Conservation (phyloP, 2,888 invertebrate genomes). For the Coelopa pilipes region DNA sequence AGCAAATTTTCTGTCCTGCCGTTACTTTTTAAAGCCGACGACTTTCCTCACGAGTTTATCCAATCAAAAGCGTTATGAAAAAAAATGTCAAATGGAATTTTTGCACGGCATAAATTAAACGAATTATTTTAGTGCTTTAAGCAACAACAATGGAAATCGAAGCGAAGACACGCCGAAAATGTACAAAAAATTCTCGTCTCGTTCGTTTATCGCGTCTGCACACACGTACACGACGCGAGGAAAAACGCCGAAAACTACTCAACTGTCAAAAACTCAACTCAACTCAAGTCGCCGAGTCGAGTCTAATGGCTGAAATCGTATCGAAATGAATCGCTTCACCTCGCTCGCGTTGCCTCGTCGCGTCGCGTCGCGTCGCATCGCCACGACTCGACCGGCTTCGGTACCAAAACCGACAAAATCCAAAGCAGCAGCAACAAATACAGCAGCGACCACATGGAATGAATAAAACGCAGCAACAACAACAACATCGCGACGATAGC, state of each 20-base stretch:
- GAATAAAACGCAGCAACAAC: too few species aligned
- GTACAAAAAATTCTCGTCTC: conserved; percentile 23
- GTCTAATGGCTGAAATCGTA: too few species aligned
- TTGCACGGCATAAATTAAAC: conserved; percentile 5
- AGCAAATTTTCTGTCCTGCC: neutral
- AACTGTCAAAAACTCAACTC: conserved; percentile 41
- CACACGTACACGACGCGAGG: conserved; percentile 41
- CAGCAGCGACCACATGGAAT: too few species aligned
- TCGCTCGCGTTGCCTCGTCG: too few species aligned
- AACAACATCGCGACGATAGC: too few species aligned
- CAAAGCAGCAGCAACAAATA: too few species aligned
- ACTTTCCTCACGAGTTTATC: neutral
- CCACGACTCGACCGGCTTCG: conserved; percentile 21
- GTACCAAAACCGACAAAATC: conserved; percentile 11
- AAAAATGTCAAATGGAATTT: neutral
- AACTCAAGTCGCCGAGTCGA: too few species aligned
- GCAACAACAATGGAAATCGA: conserved; percentile 4
- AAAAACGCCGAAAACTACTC: conserved; percentile 46
- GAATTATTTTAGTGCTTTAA: neutral
- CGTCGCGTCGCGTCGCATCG: too few species aligned
- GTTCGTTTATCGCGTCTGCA: conserved; percentile 42
- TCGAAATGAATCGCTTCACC: too few species aligned
- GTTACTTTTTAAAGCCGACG: conserved; percentile 20
- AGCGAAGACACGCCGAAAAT: neutral
- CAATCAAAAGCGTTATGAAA: neutral